Conservation (phyloP, 2,113 vertebrate genomes). For the Galbula dea region DNA sequence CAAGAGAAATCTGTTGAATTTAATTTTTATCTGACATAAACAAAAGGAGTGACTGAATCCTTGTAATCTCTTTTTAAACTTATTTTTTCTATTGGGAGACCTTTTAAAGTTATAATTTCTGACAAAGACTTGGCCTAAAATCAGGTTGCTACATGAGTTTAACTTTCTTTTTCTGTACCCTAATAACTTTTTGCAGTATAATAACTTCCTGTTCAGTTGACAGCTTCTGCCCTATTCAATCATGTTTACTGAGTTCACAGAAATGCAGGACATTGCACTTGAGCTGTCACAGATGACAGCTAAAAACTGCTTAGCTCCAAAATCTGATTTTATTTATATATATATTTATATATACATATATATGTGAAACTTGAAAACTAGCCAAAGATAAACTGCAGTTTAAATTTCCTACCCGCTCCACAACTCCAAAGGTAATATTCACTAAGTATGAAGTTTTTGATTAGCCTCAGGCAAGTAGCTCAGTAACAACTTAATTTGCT, state of each 20-base stretch:
- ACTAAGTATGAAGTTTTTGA: neutral
- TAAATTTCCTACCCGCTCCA: neutral
- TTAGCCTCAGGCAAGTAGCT: neutral
- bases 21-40: neutral
- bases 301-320: neutral
- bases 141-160: neutral
- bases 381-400: neutral
- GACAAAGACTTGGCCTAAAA: neutral
- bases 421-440: neutral
- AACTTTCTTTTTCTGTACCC: neutral
- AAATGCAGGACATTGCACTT: neutral
- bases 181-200: neutral
- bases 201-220: neutral
- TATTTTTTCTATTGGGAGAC: neutral
- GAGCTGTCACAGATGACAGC: neutral
- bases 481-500: neutral
- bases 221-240: neutral
- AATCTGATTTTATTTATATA: neutral
- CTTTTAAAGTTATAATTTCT: neutral
- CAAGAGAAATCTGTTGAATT: neutral
- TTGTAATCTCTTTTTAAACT: neutral
- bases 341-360: neutral
- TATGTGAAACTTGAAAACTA: neutral
- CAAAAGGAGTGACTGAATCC: neutral
- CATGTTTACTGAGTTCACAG: neutral